These are phyloP conservation scores for Xiphydria camelus DNA, from an alignment of 2,888 invertebrate genomes.

Conservation along the genomic window DNA sequence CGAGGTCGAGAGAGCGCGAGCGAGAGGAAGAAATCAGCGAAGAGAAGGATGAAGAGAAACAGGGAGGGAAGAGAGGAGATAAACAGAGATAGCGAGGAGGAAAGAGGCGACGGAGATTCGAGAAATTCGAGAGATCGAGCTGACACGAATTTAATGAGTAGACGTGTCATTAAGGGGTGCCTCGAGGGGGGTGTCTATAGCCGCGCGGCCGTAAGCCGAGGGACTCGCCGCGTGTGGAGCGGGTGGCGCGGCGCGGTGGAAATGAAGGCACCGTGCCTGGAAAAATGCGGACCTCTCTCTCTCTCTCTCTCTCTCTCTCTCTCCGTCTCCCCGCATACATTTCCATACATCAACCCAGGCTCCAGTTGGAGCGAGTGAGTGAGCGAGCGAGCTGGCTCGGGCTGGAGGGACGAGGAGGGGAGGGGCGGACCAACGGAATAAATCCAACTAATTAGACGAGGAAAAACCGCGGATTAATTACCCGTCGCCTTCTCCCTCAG, in stretches of 20 bases:
- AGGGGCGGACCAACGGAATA: constrained; percentile 50
- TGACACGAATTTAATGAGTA: constrained; percentile 51
- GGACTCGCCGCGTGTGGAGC: constrained; percentile 19
- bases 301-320: too few relatives aligned
- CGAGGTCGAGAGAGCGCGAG: too few relatives aligned
- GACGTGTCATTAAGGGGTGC: constrained; percentile 48
- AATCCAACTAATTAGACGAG: constrained; percentile 57
- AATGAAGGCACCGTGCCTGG: constrained; percentile 49
- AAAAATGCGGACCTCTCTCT: constrained; percentile 56
- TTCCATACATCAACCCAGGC: constrained; percentile 57
- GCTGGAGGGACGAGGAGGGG: constrained; percentile 9
- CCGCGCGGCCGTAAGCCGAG: constrained; percentile 28
- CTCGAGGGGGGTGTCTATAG: constrained; percentile 25
- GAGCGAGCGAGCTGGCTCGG: constrained; percentile 23
- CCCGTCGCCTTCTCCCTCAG: constrained; percentile 38
- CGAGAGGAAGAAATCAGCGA: too few relatives aligned
- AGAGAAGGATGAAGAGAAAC: too few relatives aligned
- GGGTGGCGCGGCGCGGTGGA: constrained; percentile 39
- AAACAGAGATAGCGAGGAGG: constrained; percentile 18
- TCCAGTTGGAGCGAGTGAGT: constrained; percentile 30
- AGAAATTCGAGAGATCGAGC: constrained; percentile 21
- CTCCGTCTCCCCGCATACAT: constrained; percentile 58
- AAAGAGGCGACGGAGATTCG: constrained; percentile 22
- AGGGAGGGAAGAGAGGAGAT: too few relatives aligned
- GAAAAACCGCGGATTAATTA: constrained; percentile 58